Evolutionary conservation across 2,888 invertebrate genomes (phyloP), one percentile per base, ranked within the genome.

Genomic region (Leucoma salicis): DNA sequence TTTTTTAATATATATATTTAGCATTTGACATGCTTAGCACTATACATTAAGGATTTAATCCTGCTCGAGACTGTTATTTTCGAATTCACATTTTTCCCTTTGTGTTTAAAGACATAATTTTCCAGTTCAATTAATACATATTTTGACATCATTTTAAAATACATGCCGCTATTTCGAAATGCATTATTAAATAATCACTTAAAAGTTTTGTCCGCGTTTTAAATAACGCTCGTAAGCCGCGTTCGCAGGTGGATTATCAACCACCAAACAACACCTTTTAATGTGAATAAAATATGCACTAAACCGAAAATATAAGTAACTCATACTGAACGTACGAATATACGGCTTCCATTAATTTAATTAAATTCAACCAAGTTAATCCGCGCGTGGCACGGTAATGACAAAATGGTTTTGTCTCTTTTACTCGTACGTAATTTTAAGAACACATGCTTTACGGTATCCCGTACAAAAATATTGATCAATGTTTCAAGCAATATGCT

Each of bases 271-370:
- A 12, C 25, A 24, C 31, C 13, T 33, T 42, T 29, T 37, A 34
- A 33, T 34, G 29, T 37, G 15, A 37, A 42, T 37, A 37, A 29
- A 37, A 29, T 37, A 37, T 42, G 18, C 16, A 12, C 8, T 18
- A 21, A 31, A 31, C 21, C 29, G 15, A 15, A 24, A 16, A 29
- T 38, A 31, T 34, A 31, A 35, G 37, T 27, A 32, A 6, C 21
- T 14, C 28, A 25, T 29, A 14, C 29, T 31, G 11, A 21, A n/a
- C 12, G 13, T 12, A 6, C 14, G 5, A 27, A 24, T 11, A 10
- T 28, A 18, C 32, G 15, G 15, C 31, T 18, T 35, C 31, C 42
- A 32, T 36, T 36, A 12, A 42, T 24, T 37, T 37, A 33, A 37
- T 33, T 37, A 33, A 37, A 37, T 14, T 32, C 35, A 33, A 14